A percentile compares a stretch with the other conserved stretches of the same genome.
Evolutionary conservation across 2,113 vertebrate genomes (phyloP).

Genomic region (Tragulus kanchil): DNA sequence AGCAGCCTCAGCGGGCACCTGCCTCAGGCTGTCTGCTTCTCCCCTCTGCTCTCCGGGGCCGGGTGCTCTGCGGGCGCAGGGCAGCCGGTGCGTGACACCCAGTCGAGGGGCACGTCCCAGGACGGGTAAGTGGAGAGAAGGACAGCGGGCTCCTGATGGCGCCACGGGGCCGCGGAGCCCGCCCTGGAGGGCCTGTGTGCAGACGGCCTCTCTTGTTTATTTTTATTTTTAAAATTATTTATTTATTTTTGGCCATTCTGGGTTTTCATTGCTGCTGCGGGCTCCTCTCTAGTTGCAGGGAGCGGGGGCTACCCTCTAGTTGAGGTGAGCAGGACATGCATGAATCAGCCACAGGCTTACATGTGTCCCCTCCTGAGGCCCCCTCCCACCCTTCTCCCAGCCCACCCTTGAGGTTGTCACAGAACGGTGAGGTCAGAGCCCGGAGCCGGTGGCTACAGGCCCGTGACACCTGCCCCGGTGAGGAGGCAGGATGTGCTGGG

Average conservation of each 20-base stretch:
- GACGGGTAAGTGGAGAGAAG: neutral
- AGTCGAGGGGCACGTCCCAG: neutral
- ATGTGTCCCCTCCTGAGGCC: no score
- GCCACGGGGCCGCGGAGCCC: neutral
- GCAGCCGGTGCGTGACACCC: neutral
- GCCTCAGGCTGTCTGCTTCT: neutral
- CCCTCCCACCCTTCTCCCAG: no score
- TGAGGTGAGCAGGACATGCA: no score
- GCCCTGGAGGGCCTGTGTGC: neutral
- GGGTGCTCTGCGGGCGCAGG: neutral
- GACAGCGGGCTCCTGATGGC: neutral
- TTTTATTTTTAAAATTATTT: no score
- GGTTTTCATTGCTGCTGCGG: no score
- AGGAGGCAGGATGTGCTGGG: neutral
- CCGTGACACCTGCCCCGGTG: constrained; percentile 28
- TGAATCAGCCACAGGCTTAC: no score
- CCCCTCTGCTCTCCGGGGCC: neutral
- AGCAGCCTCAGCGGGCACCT: neutral
- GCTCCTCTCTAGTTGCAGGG: no score
- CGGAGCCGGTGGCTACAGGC: neutral
- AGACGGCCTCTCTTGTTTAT: neutral
- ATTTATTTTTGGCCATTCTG: no score
- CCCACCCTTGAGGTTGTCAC: no score
- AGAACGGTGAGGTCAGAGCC: neutral
- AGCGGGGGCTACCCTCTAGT: no score